Evolutionary conservation across 2,797 vertebrate genomes (phyloP).

Genomic region (Rhincodon typus): DNA sequence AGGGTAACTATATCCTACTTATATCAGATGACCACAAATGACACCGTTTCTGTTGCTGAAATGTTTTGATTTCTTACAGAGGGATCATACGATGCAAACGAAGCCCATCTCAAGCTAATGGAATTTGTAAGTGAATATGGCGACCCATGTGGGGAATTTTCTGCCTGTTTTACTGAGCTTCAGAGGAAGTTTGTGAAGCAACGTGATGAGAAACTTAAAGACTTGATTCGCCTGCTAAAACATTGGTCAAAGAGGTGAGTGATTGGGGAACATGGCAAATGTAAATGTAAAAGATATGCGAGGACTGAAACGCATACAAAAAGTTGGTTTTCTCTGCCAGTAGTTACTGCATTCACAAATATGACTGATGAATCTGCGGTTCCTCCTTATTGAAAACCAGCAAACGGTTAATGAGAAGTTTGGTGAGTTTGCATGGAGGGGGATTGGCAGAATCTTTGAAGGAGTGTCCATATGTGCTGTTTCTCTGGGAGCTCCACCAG

Average conservation of each 20-base stretch:
- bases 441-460: too few relatives aligned
- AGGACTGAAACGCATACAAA: neutral
- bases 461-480: too few relatives aligned
- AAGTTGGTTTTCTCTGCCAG: neutral
- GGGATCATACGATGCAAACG: neutral
- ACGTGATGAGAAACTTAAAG: slow-evolving; percentile 46
- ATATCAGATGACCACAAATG: neutral
- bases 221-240: slow-evolving; percentile 49
- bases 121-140: neutral
- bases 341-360: neutral
- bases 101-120: slow-evolving; percentile 40
- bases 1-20: too few relatives aligned
- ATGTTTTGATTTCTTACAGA: neutral
- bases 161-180: slow-evolving; percentile 46
- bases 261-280: too few relatives aligned
- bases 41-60: neutral
- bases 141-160: slow-evolving; percentile 42
- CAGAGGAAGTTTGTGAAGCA: slow-evolving; percentile 42
- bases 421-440: too few relatives aligned
- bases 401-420: too few relatives aligned
- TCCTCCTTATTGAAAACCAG: too few relatives aligned
- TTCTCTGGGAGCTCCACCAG: too few relatives aligned
- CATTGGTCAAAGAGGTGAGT: slow-evolving; percentile 47
- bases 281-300: neutral
- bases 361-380: too few relatives aligned